A percentile compares a stretch with the other conserved stretches of the same genome.
These are phyloP conservation scores for Anomalospiza imberbis DNA, from an alignment of 2,797 vertebrate genomes.

Conservation along the genomic window DNA sequence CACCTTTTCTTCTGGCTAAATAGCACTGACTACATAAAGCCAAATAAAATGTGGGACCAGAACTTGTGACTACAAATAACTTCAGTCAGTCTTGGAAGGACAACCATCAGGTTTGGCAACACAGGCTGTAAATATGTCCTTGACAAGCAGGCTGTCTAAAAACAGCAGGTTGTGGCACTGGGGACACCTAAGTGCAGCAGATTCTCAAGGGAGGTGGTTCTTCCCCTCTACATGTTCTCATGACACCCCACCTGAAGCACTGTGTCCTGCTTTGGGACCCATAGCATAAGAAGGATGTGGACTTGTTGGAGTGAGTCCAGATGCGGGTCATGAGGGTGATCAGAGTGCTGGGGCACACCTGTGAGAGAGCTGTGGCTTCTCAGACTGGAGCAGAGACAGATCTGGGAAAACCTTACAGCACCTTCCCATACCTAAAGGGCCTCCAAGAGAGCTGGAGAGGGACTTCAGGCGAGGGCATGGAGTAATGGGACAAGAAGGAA, in stretches of 20 bases:
- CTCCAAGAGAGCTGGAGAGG: not conserved
- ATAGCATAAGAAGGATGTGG: not conserved
- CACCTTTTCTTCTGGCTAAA: not conserved
- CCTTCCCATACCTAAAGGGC: not conserved
- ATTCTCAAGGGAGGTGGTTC: not conserved
- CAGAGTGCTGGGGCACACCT: not conserved
- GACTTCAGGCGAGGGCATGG: not conserved
- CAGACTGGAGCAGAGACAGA: not conserved
- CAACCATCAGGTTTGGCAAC: not conserved
- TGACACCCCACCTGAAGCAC: not conserved
- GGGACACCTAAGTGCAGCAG: not conserved
- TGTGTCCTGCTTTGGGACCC: not conserved
- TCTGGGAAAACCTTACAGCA: not conserved
- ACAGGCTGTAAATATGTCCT: not conserved
- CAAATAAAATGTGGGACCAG: not conserved
- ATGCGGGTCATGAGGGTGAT: not conserved
- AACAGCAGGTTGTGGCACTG: not conserved
- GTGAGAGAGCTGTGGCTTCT: not conserved
- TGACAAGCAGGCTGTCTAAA: accelerated
- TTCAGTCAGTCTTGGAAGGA: not conserved
- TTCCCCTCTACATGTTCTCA: accelerated
- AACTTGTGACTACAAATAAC: not conserved
- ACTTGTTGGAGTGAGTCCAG: not conserved
- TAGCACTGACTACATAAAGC: accelerated
- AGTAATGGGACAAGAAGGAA: not conserved